Conservation (phyloP, 2,888 invertebrate species). For the Hetaerina titia region DNA sequence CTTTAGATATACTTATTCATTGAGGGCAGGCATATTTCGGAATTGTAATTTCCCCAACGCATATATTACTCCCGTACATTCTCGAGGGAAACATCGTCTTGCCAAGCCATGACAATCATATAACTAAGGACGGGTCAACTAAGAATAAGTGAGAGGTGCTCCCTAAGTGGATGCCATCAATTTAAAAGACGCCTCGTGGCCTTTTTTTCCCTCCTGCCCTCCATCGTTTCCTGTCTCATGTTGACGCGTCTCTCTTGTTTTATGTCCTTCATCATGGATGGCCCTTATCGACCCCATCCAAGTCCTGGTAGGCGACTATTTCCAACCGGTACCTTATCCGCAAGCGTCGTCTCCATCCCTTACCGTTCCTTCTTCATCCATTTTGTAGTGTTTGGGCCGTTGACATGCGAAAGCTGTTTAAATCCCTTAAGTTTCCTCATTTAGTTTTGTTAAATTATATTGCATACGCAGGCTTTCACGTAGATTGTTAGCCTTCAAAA, state of each 20-base stretch:
- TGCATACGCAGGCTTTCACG: too few relatives aligned
- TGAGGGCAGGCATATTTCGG: too few relatives aligned
- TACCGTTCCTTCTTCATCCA: not conserved
- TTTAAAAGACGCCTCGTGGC: not conserved
- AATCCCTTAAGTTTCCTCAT: too few relatives aligned
- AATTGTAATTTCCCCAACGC: not conserved
- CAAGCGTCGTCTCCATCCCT: not conserved
- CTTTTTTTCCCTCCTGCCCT: not conserved
- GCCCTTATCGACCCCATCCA: not conserved
- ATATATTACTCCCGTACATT: not conserved
- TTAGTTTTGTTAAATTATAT: too few relatives aligned
- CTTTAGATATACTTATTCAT: too few relatives aligned
- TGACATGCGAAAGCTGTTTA: not conserved
- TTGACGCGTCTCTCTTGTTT: not conserved
- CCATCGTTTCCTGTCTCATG: not conserved
- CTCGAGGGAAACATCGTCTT: not conserved
- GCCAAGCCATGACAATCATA: not conserved
- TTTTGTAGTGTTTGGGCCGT: not conserved
- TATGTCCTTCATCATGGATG: conserved; percentile 24
- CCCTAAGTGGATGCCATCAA: not conserved
- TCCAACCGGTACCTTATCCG: not conserved
- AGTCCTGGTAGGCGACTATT: not conserved
- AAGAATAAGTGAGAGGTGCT: not conserved
- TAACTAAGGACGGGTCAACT: not conserved
- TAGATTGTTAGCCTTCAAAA: too few relatives aligned